Evolutionary conservation across 2,113 vertebrate species (phyloP).

Genomic region (Conger conger): DNA sequence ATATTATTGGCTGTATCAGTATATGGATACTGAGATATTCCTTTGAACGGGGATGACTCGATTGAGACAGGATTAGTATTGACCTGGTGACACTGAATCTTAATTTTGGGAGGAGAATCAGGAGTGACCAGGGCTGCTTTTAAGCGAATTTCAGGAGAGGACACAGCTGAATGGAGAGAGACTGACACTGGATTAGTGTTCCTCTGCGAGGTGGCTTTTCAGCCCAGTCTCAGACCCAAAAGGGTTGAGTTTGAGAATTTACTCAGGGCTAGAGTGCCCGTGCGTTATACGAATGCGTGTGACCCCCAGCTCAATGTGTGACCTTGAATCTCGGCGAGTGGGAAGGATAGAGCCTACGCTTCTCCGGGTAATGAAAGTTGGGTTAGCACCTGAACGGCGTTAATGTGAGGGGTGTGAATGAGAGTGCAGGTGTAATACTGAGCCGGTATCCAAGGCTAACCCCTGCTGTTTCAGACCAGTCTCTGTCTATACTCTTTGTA

Average conservation of each 20-base stretch:
- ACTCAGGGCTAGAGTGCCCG: not conserved
- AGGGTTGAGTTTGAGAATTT: not conserved
- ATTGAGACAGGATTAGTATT: not conserved
- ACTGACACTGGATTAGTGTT: not conserved
- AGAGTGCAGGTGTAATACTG: not conserved
- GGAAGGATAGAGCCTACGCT: not conserved
- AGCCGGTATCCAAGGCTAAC: not conserved
- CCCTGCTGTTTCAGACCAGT: not conserved
- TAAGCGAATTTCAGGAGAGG: not conserved
- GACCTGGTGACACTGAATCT: not conserved
- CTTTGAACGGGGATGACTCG: not conserved
- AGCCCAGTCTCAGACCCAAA: not conserved
- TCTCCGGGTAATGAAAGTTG: not conserved
- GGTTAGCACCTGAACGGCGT: not conserved
- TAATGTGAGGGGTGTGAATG: not conserved
- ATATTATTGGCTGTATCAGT: not conserved
- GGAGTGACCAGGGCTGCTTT: not conserved
- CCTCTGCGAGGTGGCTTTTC: not conserved
- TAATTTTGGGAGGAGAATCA: not conserved
- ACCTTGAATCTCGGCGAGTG: not conserved
- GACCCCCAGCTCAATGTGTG: not conserved
- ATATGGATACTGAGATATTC: not conserved
- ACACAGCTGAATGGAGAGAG: not conserved
- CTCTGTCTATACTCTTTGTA: not conserved
- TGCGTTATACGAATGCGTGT: not conserved